Evolutionary conservation across 1,140 invertebrate genomes (phyloP), one percentile per base, ranked within the genome.

Genomic region (Drepana arcuata): DNA sequence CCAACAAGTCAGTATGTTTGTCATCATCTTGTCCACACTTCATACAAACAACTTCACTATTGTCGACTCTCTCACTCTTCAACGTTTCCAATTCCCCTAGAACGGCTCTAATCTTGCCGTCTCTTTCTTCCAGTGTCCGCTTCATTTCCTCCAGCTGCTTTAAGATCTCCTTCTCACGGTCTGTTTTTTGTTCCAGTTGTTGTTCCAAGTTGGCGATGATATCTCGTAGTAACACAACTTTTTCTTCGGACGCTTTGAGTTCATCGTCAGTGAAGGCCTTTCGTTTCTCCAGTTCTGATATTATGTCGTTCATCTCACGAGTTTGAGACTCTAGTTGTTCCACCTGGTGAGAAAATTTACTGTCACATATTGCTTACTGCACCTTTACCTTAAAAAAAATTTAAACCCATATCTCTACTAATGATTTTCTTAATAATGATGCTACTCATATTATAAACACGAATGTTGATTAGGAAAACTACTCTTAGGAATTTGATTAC

Each of bases 161-260:
- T 10, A 78, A 15, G 11, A 81, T 59, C 12, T 81, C 67, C 0
- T 41, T 61, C 49, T 89, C 84, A 16, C 87, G 59, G 1, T 78
- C 55, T 13, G 81, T 64, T 62, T 92, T 91, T 4, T 73, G 68
- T 50, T 91, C 89, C 1, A 94, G 62, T 47, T 93, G 90, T 5
- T 74, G 79, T 55, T 95, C 93, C 16, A 93, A 68, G 41, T 93
- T 91, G 1, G 82, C 68, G 25, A 95, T 92, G 29, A 94, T 91
- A 21, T 95, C 90, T 16, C 92, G 83, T 2, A 93, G 71, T 4
- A 90, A 82, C 39, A 84, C 83, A 11, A 93, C 88, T 64, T 94
- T 93, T 6, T 92, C 90, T 9, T 90, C 82, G 0, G 90, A 87
- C 1, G 86, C 86, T 65, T 91, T 90, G 0, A 91, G 67, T 42